Conservation (phyloP, 2,797 vertebrate genomes). For the Manis crassicaudata region DNA sequence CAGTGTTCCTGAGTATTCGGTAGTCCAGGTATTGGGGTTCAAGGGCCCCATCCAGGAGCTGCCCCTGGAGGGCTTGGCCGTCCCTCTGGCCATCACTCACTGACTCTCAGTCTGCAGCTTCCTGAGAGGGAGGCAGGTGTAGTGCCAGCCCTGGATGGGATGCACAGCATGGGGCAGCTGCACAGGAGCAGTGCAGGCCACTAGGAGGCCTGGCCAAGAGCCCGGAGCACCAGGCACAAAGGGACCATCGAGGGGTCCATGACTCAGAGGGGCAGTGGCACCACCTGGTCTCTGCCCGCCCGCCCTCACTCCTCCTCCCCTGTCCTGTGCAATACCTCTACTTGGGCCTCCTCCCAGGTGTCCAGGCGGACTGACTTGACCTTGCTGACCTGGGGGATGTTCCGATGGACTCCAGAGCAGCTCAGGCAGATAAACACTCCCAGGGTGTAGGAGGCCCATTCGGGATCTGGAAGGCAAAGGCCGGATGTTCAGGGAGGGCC, state of each 20-base stretch:
- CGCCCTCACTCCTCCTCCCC: fast-evolving
- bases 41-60: too few relatives aligned
- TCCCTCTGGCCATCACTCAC: too few relatives aligned
- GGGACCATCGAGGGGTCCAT: neutral
- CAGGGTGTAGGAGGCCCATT: slow-evolving; percentile 96
- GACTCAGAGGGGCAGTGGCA: neutral
- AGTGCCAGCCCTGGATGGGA: too few relatives aligned
- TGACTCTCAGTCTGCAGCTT: too few relatives aligned
- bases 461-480: slow-evolving; percentile 89
- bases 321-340: slow-evolving; percentile 88
- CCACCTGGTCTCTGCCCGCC: fast-evolving
- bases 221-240: neutral
- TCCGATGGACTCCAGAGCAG: slow-evolving; percentile 96
- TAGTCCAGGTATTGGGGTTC: too few relatives aligned
- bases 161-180: too few relatives aligned
- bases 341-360: slow-evolving; percentile 92
- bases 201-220: neutral
- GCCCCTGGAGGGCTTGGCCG: too few relatives aligned
- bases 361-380: slow-evolving; percentile 95
- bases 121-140: too few relatives aligned
- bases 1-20: too few relatives aligned
- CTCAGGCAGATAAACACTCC: slow-evolving; percentile 96
- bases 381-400: slow-evolving; percentile 93
- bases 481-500: neutral
- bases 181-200: neutral